A percentile compares a stretch with the other conserved stretches of the same genome.
Evolutionary conservation across 2,797 vertebrate species (phyloP).

Genomic region (Hydrolagus colliei): DNA sequence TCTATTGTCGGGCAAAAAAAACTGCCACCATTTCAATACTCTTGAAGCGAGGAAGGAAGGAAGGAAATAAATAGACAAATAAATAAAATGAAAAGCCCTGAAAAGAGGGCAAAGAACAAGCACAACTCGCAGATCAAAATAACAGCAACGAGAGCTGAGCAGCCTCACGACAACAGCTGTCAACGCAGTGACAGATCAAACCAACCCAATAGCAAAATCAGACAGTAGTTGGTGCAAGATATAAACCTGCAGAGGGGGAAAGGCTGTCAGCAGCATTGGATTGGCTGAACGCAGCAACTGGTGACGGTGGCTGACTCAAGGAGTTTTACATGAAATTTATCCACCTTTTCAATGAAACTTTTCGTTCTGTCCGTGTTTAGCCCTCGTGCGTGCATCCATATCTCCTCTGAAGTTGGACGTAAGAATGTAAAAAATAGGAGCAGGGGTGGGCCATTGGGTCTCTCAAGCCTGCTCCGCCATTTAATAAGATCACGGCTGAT

Average conservation of each 20-base stretch:
- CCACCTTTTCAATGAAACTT: neutral
- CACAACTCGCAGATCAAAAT: neutral
- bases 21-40: neutral
- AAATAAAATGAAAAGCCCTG: neutral
- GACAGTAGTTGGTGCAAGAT: neutral
- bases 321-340: neutral
- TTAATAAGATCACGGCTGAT: no score
- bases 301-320: neutral
- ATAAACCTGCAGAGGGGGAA: neutral
- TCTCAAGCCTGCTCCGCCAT: neutral
- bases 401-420: no score
- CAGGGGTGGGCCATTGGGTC: neutral
- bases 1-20: neutral
- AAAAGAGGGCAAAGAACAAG: neutral
- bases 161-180: neutral
- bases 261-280: neutral
- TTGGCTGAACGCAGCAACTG: neutral
- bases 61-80: neutral
- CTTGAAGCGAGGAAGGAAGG: neutral
- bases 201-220: neutral
- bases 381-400: no score
- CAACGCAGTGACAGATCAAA: slow-evolving; percentile 1
- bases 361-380: neutral
- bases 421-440: neutral
- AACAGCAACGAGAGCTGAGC: neutral